Evolutionary conservation across 1,140 invertebrate species (phyloP).

Genomic region (Acromyrmex echinatior): DNA sequence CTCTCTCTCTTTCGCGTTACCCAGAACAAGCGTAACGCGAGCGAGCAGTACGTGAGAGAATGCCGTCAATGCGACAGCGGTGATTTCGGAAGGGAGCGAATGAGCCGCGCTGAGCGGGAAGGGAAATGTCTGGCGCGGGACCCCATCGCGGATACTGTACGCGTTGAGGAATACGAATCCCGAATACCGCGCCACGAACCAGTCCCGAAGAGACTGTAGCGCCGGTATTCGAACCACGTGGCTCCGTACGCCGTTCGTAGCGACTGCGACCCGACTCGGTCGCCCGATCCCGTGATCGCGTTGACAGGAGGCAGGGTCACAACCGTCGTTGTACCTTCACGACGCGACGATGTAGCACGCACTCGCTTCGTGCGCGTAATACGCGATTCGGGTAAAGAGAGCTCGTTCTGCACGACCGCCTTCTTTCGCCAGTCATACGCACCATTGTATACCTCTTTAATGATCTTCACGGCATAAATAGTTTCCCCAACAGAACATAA

Average conservation of each 20-base stretch:
- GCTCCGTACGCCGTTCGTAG: slow-evolving; percentile 32
- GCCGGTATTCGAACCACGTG: slow-evolving; percentile 79
- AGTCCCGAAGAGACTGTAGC: slow-evolving; percentile 65
- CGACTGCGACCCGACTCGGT: slow-evolving; percentile 61
- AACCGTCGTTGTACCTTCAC: slow-evolving; percentile 43
- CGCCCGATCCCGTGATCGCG: slow-evolving; percentile 59
- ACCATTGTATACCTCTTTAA: neutral
- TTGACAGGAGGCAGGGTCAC: slow-evolving; percentile 67
- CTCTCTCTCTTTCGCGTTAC: slow-evolving; percentile 71
- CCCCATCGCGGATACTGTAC: slow-evolving; percentile 67
- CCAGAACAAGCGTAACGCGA: slow-evolving; percentile 79
- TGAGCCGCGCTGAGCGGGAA: slow-evolving; percentile 50
- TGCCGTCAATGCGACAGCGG: slow-evolving; percentile 80
- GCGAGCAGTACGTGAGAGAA: slow-evolving; percentile 84
- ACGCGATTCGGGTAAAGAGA: slow-evolving; percentile 20
- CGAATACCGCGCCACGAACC: slow-evolving; percentile 72
- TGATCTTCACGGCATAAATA: neutral
- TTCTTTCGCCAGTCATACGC: slow-evolving; percentile 14
- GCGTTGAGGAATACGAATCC: slow-evolving; percentile 74
- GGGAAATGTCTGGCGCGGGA: slow-evolving; percentile 71
- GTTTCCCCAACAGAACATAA: neutral
- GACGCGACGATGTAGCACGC: slow-evolving; percentile 4
- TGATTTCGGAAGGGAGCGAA: slow-evolving; percentile 69
- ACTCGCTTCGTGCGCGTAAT: slow-evolving; percentile 49
- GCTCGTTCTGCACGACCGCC: slow-evolving; percentile 12